Base-by-base conservation (phyloP, 2,888 invertebrate genomes). In the Caenorhabditis becei region DNA sequence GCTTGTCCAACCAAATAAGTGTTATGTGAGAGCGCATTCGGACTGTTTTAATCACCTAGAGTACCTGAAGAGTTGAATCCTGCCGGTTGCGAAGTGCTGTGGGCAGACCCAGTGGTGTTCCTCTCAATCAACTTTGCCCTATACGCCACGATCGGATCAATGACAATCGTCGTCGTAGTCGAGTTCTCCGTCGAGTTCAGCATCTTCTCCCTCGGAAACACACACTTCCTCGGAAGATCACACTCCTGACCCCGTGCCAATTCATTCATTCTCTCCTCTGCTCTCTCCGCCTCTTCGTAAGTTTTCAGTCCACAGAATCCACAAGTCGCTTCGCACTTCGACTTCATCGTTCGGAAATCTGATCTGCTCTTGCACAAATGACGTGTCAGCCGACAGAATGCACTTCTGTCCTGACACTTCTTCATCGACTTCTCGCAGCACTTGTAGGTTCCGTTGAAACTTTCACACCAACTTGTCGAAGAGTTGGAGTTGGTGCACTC, bases 121-220 rank as follows among this genome's bases (percentile, higher is more conserved):
- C 54, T 71, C 62, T 44, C 28, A 16, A 54, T 44, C 16, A 71
- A 10, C 37, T 63, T 63, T 0, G 56, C 47, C 20, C 37, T 63
- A 26, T 49, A 72, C 10, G 49, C 63, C 28, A 72, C 23, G 26
- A 72, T 72, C 23, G 72, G 72, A 37, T 72, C 72, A 47, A 54
- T 58, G 0, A 54, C 47, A 23, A 47, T 18, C 1, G 74, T 51
- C 14, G 63, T 41, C 23, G 32, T 35, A 1, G 37, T 59, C n/a
- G 65, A 23, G 28, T 24, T 47, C 8, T 44, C n/a, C 8, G 71
- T 71, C 2, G 61, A 44, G 32, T 74, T 80, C 35, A 83, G 32
- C 83, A 83, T 81, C 44, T 75, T 81, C 53, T 70, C 74, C 28
- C 62, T 80, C 20, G 83, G 83, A 66, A 75, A 83, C 41, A 83